Evolutionary conservation across 2,797 vertebrate species (phyloP), one percentile per base, ranked within the genome.

Genomic region (Neosilurus mollespiculum): DNA sequence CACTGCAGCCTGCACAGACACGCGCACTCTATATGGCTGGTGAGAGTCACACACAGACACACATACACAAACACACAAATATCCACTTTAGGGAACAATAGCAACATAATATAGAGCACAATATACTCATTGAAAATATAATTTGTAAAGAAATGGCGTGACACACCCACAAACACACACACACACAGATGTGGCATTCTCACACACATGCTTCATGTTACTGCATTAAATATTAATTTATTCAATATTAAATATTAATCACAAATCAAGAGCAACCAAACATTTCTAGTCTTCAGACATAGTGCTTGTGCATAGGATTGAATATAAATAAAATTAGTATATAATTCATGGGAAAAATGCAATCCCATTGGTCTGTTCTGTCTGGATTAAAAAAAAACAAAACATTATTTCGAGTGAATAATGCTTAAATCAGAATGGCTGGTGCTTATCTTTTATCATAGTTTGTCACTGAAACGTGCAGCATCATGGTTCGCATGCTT

Each of bases 1-100:
- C 96, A 61, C 93, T 99, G 90, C 97, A 96, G 90, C 93, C 87
- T 0, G 16, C 91, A 0, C 95, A 97, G 69, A 91, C 96, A 54
- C 94, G 90, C 84, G 86, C 91, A 0, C 93, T 99, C 22, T 94
- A 95, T 72, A 83, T 87, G 22, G 90, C 96, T 72, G 98, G 98
- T 98, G 80, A 0, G 64, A 58, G 20, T n/a, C 56, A 43, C 59
- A 24, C 20, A 70, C 43, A 77, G 30, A 49, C n/a, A 62, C 70
- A 71, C 49, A 70, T 24, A 34, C 16, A 58, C 14, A 30, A 18
- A 22, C 62, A 26, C 54, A 76, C 5, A 37, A 5, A 75, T 34
- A 4, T 58, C 24, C 54, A 76, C 18, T 34, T 18, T 5, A 22
- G 15, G n/a, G n/a, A 15, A n/a, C 30, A 77, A 77, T n/a, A 62